Evolutionary conservation across 2,888 invertebrate genomes (phyloP), one percentile per base, ranked within the genome.

Genomic region (Athalia rosae): DNA sequence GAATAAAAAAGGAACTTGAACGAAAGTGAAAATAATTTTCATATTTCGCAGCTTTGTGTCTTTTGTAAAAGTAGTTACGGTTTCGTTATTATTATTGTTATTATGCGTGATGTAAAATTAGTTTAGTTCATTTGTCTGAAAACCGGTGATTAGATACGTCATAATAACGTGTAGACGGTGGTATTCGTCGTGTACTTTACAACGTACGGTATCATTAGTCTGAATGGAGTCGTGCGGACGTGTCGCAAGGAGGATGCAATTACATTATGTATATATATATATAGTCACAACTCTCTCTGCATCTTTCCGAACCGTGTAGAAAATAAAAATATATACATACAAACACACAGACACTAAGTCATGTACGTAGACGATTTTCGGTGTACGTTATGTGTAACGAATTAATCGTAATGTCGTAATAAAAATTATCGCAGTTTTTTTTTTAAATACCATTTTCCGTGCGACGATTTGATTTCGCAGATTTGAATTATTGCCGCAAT

Each of bases 161-260:
- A 58, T 59, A 71, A 45, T 58, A 71, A 28, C 28, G 28, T 28
- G 28, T 28, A 28, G 28, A 28, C 28, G 28, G 28, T 28, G 28
- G 28, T 28, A 28, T 28, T 28, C 28, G 28, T 28, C 43, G 43
- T 28, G 28, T 11, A n/a, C 56, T 45, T 50, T 63, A 7, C 43
- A 63, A 11, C 6, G 4, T 66, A 66, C 43, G 7, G 71, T 74
- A 62, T 74, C 74, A 74, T 74, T 74, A 74, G 74, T 62, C 61
- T 62, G 62, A 74, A 74, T 74, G 74, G 74, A 74, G 41, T 74
- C 74, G 74, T 62, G 74, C 74, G 74, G 74, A 74, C 74, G 74
- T 74, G 74, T 74, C 74, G 74, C 62, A 74, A 74, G 74, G 50
- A 74, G 74, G 61, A 61, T 74, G 62, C 74, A 74, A 74, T 74